A percentile compares a stretch with the other conserved stretches of the same genome.
phyloP scores from a whole-genome alignment of 2,797 vertebrate species.

The Aythya fuligula region DNA sequence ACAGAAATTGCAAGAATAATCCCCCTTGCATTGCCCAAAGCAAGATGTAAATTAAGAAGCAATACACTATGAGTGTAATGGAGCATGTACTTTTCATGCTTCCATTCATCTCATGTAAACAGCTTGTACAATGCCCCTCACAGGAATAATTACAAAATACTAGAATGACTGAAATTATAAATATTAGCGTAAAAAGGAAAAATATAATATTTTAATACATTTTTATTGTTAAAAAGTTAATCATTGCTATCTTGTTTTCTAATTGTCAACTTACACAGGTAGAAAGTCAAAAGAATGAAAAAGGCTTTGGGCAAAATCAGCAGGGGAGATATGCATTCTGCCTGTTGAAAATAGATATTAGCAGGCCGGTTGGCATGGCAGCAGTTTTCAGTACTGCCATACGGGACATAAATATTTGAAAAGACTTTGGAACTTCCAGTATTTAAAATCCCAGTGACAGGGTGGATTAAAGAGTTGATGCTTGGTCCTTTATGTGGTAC shows the following conservation, averaged over 20 bases:
- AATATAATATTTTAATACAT: not conserved
- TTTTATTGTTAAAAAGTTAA: not conserved
- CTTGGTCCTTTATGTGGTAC: not conserved
- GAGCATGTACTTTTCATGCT: slow-evolving; percentile 71
- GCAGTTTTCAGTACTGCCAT: not conserved
- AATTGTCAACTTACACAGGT: slow-evolving; percentile 37
- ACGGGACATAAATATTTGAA: slow-evolving; percentile 17
- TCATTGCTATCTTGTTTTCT: slow-evolving; percentile 53
- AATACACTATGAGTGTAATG: slow-evolving; percentile 74
- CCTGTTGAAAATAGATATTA: slow-evolving; percentile 52
- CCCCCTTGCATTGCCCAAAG: slow-evolving; percentile 61
- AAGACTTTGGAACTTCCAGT: not conserved
- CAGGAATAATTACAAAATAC: slow-evolving; percentile 71
- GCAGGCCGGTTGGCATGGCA: slow-evolving; percentile 50
- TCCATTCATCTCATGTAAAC: slow-evolving; percentile 77
- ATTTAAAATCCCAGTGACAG: slow-evolving; percentile 16
- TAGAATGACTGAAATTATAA: slow-evolving; percentile 41
- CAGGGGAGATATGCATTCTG: not conserved
- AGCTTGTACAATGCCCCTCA: slow-evolving; percentile 52
- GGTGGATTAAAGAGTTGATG: not conserved
- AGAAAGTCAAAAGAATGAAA: slow-evolving; percentile 53
- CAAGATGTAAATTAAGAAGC: slow-evolving; percentile 79
- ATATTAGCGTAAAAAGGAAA: slow-evolving; percentile 30
- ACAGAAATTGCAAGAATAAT: slow-evolving; percentile 72
- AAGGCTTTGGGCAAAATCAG: slow-evolving; percentile 53